phyloP scores from a whole-genome alignment of 2,888 invertebrate genomes.

The Dicyrtomina minuta region DNA sequence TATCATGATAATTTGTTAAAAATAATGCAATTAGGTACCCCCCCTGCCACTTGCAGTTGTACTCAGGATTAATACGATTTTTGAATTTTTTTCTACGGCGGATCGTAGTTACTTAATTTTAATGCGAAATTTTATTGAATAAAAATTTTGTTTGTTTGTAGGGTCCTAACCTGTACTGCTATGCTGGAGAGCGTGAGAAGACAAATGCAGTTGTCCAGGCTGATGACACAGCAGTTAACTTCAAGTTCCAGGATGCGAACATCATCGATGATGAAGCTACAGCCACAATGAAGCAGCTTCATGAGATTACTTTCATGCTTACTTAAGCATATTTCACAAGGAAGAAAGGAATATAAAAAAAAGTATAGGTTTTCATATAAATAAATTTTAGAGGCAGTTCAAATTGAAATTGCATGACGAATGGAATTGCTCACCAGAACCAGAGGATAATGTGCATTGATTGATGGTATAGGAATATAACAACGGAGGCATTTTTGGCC shows the following conservation, averaged over 20 bases:
- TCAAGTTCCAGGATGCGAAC: slow-evolving; percentile 32
- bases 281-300: slow-evolving; percentile 28
- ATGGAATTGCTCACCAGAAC: no score
- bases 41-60: no score
- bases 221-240: slow-evolving; percentile 27
- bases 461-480: no score
- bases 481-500: neutral
- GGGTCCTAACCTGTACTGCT: slow-evolving; percentile 30
- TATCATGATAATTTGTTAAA: no score
- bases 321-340: neutral
- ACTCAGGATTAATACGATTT: neutral
- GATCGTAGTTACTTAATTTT: neutral
- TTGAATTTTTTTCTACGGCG: neutral
- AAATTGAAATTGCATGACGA: no score
- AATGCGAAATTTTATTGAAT: neutral
- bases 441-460: no score
- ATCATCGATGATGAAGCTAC: slow-evolving; percentile 30
- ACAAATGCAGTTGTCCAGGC: slow-evolving; percentile 12
- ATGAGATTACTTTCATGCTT: slow-evolving; percentile 30
- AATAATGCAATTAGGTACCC: neutral
- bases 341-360: neutral
- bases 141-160: slow-evolving; percentile 5
- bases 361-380: no score
- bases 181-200: slow-evolving; percentile 30
- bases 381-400: no score